Base-by-base conservation (phyloP, 1,140 invertebrate genomes). In the Apis laboriosa region DNA sequence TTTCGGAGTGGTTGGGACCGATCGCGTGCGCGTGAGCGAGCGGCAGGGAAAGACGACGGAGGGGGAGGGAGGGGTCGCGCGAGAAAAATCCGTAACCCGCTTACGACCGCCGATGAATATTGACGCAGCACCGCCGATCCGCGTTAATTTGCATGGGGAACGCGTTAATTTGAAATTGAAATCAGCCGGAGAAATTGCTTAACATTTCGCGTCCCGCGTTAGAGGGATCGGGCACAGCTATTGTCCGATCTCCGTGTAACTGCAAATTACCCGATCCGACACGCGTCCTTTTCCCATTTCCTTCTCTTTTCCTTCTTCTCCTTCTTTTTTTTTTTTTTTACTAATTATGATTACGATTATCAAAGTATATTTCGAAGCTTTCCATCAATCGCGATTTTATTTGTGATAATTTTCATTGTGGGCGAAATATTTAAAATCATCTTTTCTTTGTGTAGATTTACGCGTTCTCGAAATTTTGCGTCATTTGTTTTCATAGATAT, bases 121-220 rank as follows among this genome's bases (percentile, higher is more conserved):
- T 84, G 85, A 86, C 80, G 73, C 55, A 28, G 63, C 80, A 55
- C 5, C 43, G 73, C 5, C 43, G 80, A 68, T 72, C 58, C 68
- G 17, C 34, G 63, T 82, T 68, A 51, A 82, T 82, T 82, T 82
- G 80, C 80, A 82, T 82, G 53, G 64, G 43, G 80, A 66, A 68
- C 55, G 80, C 80, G 73, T 82, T 82, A 82, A 82, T 82, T 82
- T 82, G 73, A 82, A 82, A 82, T 82, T 82, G 80, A 82, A 82
- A 82, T 82, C 73, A 82, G 43, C 63, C 80, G 55, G 63, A 76
- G 80, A 77, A 70, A 82, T 82, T 70, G 80, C 74, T 82, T 70
- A 77, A 82, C 80, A 68, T 77, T 68, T 68, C 80, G 73, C 72
- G 79, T 81, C 67, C 67, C 72, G 49, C 80, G 80, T 76, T 68